A percentile compares a stretch with the other conserved stretches of the same genome.
Evolutionary conservation across 2,888 invertebrate genomes (phyloP).

Genomic region (Melinaea marsaeus): DNA sequence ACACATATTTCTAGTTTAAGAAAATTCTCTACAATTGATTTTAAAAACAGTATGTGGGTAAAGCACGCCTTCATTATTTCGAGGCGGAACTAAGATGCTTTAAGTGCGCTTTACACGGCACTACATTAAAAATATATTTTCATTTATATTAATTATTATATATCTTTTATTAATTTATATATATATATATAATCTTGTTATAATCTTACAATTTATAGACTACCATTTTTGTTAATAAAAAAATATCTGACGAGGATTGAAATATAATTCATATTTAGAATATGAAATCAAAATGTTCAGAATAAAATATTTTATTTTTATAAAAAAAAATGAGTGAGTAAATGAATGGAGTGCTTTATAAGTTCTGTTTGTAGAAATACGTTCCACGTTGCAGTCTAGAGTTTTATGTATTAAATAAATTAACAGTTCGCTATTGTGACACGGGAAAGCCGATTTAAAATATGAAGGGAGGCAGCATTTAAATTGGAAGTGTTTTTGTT

Average conservation of each 20-base stretch:
- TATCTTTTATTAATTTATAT: background rate
- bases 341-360: constrained; percentile 11
- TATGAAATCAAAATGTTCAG: too few relatives aligned
- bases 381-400: constrained; percentile 9
- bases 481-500: constrained; percentile 27
- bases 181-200: too few relatives aligned
- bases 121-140: background rate
- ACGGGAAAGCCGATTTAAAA: constrained; percentile 43
- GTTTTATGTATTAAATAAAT: constrained; percentile 23
- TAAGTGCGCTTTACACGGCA: constrained; percentile 40
- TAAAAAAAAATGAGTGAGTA: background rate
- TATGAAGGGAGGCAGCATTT: constrained; percentile 30
- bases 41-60: constrained; percentile 43
- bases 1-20: background rate
- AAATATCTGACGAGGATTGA: too few relatives aligned
- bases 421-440: constrained; percentile 37
- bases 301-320: too few relatives aligned
- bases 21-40: constrained; percentile 8
- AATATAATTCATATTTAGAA: too few relatives aligned
- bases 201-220: too few relatives aligned
- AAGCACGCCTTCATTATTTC: constrained; percentile 55
- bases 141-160: background rate
- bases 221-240: too few relatives aligned
- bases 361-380: constrained; percentile 13
- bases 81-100: constrained; percentile 48